These are phyloP conservation scores for Drosophila lacertosa DNA, from an alignment of 1,140 invertebrate species.

Conservation along the genomic window DNA sequence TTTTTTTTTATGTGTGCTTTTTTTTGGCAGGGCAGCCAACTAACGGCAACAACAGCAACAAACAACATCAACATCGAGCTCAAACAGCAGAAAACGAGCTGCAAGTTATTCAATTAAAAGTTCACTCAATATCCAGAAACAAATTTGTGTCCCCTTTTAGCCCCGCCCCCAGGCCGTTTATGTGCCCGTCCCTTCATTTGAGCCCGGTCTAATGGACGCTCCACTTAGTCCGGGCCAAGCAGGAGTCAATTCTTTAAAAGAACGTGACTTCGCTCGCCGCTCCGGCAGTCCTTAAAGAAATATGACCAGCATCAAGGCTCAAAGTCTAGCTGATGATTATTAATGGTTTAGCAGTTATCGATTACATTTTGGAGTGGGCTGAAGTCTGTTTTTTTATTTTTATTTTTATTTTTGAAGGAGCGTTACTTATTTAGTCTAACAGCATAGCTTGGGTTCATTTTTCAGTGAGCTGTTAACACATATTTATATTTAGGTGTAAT, in stretches of 20 bases:
- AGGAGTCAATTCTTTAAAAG: slow-evolving; percentile 4
- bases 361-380: slow-evolving; percentile 1
- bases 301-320: not conserved
- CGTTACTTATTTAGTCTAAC: not conserved
- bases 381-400: not conserved
- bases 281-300: not conserved
- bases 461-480: not conserved
- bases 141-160: slow-evolving; percentile 28
- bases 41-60: slow-evolving; percentile 52
- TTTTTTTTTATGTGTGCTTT: slow-evolving; percentile 6
- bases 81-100: slow-evolving; percentile 64
- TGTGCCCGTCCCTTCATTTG: slow-evolving; percentile 3
- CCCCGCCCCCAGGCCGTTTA: not conserved
- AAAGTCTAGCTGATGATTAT: slow-evolving; percentile 3
- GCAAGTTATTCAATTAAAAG: slow-evolving; percentile 81
- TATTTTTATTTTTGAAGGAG: no score
- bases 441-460: not conserved
- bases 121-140: slow-evolving; percentile 59
- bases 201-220: slow-evolving; percentile 3
- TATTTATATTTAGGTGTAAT: not conserved
- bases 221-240: not conserved
- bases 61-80: slow-evolving; percentile 33
- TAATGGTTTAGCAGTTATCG: slow-evolving; percentile 10
- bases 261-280: not conserved
- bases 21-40: slow-evolving; percentile 52